Conservation (phyloP, 2,797 vertebrate species). For the Xenentodon cancila region DNA sequence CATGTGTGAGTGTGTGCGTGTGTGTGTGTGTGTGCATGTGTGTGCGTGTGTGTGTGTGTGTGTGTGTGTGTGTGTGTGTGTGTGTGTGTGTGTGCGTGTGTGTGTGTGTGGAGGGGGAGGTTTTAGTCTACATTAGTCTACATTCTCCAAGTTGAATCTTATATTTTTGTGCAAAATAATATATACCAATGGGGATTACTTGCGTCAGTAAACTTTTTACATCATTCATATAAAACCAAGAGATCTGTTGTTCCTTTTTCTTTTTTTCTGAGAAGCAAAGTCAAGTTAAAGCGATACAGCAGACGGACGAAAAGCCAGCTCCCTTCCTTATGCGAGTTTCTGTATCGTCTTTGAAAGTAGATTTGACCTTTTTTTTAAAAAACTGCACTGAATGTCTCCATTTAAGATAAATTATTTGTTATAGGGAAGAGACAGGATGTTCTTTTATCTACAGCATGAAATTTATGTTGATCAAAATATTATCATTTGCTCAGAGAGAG, state of each 20-base stretch:
- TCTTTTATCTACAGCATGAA: constrained; percentile 24
- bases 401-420: constrained; percentile 22
- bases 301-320: constrained; percentile 22
- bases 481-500: constrained; percentile 52
- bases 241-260: constrained; percentile 13
- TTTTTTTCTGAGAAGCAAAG: constrained; percentile 1
- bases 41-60: no score
- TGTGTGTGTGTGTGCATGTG: no score
- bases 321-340: constrained; percentile 13
- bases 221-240: constrained; percentile 3
- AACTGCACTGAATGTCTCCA: constrained; percentile 7
- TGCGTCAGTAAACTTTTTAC: constrained; percentile 6
- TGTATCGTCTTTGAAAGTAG: constrained; percentile 17
- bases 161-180: constrained; percentile 1
- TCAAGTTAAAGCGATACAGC: constrained; percentile 4
- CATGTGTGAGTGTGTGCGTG: no score
- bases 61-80: no score
- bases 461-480: constrained; percentile 59
- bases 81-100: no score
- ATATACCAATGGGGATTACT: constrained; percentile 1
- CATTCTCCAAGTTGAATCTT: neutral
- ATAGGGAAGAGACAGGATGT: constrained; percentile 12
- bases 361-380: constrained; percentile 17
- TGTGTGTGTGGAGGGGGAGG: no score
- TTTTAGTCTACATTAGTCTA: neutral